Evolutionary conservation across 2,888 invertebrate species (phyloP).

Genomic region (Smittia aterrima): DNA sequence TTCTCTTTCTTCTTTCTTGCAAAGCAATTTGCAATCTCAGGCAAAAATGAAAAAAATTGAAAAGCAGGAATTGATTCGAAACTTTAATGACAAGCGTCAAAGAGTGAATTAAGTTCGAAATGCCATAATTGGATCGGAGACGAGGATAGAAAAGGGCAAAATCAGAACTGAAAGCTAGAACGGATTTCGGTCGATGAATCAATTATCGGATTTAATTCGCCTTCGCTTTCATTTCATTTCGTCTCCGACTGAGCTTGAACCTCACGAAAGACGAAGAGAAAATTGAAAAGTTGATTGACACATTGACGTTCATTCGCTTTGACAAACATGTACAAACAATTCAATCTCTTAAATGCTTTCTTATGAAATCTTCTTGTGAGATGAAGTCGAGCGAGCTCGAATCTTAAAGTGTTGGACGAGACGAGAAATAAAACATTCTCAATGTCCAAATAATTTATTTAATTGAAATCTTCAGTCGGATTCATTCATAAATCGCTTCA

Average conservation of each 20-base stretch:
- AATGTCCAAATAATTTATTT: too few relatives aligned
- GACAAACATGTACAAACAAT: slow-evolving; percentile 39
- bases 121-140: not conserved
- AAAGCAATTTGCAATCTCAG: too few relatives aligned
- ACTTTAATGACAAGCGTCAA: slow-evolving; percentile 37
- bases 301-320: slow-evolving; percentile 37
- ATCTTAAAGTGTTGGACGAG: too few relatives aligned
- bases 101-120: slow-evolving; percentile 10
- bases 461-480: too few relatives aligned
- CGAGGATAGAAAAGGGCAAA: not conserved
- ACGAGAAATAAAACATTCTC: too few relatives aligned
- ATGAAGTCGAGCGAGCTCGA: not conserved
- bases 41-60: too few relatives aligned
- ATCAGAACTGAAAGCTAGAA: not conserved
- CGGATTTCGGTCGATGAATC: slow-evolving; percentile 36
- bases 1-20: too few relatives aligned
- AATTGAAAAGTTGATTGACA: slow-evolving; percentile 35
- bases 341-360: slow-evolving; percentile 29
- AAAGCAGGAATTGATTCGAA: not conserved
- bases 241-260: not conserved
- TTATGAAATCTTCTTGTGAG: not conserved
- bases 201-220: slow-evolving; percentile 35
- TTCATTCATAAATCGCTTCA: too few relatives aligned
- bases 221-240: too few relatives aligned
- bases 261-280: not conserved